Conservation (phyloP, 2,797 vertebrate genomes). For the Garrulus glandarius region DNA sequence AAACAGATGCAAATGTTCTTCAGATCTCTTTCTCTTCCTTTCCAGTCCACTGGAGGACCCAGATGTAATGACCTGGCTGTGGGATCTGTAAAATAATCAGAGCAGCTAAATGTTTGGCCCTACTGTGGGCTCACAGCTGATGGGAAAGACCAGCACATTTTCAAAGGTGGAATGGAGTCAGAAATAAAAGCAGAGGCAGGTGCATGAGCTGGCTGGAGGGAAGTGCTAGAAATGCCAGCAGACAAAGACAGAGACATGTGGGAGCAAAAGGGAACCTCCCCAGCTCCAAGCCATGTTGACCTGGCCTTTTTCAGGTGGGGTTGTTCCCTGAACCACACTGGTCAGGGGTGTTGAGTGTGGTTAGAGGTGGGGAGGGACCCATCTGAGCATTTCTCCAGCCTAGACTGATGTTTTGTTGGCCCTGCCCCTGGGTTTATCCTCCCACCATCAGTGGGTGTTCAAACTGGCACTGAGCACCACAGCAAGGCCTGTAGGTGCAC, state of each 20-base stretch:
- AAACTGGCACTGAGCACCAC: not conserved
- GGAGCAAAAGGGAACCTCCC: not conserved
- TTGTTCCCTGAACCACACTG: fast-evolving
- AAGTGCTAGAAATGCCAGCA: not conserved
- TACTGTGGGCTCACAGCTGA: not conserved
- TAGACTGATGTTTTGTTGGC: not conserved
- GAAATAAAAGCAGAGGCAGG: not conserved
- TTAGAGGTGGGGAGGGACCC: not conserved
- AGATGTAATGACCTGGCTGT: not conserved
- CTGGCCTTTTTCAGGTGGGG: not conserved
- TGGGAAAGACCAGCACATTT: not conserved
- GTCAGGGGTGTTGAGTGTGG: not conserved
- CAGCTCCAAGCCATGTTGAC: not conserved
- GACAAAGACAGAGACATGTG: not conserved
- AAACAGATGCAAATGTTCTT: not conserved
- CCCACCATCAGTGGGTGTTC: fast-evolving
- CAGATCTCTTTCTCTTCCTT: not conserved
- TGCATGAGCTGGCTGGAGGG: not conserved
- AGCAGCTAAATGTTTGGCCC: not conserved
- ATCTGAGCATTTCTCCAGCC: not conserved
- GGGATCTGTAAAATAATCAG: not conserved
- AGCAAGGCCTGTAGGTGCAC: not conserved
- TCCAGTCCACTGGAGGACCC: not conserved
- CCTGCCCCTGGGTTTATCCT: not conserved
- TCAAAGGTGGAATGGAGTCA: not conserved